phyloP scores from a whole-genome alignment of 1,140 invertebrate genomes.

The Megalonaias nervosa region DNA sequence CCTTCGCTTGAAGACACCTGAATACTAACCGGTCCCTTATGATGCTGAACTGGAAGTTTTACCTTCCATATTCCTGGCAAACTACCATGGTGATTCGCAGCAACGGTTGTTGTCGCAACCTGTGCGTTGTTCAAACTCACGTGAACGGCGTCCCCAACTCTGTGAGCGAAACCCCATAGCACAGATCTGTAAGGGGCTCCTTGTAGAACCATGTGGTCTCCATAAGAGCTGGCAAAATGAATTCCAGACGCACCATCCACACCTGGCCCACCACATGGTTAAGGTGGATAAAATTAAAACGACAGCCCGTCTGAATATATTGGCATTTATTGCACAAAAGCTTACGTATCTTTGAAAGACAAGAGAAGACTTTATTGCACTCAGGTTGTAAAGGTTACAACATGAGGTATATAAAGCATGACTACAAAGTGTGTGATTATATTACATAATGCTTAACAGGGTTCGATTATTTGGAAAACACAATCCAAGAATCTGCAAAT shows the following conservation, averaged over 20 bases:
- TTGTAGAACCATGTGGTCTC: slow-evolving; percentile 60
- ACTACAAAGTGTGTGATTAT: too few relatives aligned
- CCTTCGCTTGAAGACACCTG: slow-evolving; percentile 3
- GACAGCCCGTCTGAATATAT: too few relatives aligned
- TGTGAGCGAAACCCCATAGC: slow-evolving; percentile 52
- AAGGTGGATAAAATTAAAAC: too few relatives aligned
- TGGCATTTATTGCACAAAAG: too few relatives aligned
- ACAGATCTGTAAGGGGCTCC: slow-evolving; percentile 43
- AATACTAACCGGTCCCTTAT: slow-evolving; percentile 4
- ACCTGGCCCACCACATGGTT: too few relatives aligned
- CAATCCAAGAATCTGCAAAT: too few relatives aligned
- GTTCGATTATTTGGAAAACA: too few relatives aligned
- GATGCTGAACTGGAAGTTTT: background rate
- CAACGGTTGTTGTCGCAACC: slow-evolving; percentile 10
- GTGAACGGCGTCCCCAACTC: slow-evolving; percentile 17
- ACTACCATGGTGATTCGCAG: background rate
- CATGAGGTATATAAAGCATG: too few relatives aligned
- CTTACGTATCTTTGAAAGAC: too few relatives aligned
- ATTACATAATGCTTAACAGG: too few relatives aligned
- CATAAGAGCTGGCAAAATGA: slow-evolving; percentile 39
- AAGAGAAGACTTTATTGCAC: too few relatives aligned
- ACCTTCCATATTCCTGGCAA: background rate
- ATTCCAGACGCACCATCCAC: background rate
- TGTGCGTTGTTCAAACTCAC: slow-evolving; percentile 5
- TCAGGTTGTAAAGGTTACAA: too few relatives aligned